Evolutionary conservation across 1,140 invertebrate genomes (phyloP).

Genomic region (Diuraphis noxia): DNA sequence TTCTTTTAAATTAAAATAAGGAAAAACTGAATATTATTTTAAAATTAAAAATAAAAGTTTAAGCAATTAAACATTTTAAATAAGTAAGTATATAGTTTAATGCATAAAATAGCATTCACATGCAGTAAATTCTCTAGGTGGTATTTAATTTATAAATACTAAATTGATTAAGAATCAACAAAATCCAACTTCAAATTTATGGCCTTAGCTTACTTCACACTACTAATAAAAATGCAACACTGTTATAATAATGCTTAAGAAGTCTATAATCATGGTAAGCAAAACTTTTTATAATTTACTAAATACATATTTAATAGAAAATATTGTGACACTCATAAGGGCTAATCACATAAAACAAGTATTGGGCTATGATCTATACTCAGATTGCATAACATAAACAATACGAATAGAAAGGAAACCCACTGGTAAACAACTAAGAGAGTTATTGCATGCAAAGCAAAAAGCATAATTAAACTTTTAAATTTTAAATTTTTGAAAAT

Average conservation of each 20-base stretch:
- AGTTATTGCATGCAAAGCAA: constrained; percentile 36
- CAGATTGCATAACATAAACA: constrained; percentile 30
- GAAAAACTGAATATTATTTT: background rate
- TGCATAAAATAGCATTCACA: constrained; percentile 4
- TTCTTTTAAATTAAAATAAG: background rate
- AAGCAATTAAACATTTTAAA: background rate
- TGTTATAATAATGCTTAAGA: constrained; percentile 1
- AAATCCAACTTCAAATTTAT: background rate
- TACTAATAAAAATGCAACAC: constrained; percentile 31
- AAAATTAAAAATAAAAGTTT: background rate
- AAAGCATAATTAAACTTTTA: background rate
- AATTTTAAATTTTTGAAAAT: background rate
- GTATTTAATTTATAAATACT: background rate
- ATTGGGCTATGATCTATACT: background rate
- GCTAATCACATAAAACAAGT: background rate
- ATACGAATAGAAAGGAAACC: constrained; percentile 13
- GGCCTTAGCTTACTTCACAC: background rate
- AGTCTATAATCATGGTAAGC: constrained; percentile 22
- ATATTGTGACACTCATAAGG: constrained; percentile 14
- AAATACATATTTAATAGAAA: constrained; percentile 21
- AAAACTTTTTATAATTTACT: constrained; percentile 17
- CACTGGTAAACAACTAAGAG: constrained; percentile 39
- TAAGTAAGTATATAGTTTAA: background rate
- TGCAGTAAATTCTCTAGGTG: constrained; percentile 2
- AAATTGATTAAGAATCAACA: background rate